phyloP scores from a whole-genome alignment of 2,888 invertebrate species.

The Balanococcus diminutus region DNA sequence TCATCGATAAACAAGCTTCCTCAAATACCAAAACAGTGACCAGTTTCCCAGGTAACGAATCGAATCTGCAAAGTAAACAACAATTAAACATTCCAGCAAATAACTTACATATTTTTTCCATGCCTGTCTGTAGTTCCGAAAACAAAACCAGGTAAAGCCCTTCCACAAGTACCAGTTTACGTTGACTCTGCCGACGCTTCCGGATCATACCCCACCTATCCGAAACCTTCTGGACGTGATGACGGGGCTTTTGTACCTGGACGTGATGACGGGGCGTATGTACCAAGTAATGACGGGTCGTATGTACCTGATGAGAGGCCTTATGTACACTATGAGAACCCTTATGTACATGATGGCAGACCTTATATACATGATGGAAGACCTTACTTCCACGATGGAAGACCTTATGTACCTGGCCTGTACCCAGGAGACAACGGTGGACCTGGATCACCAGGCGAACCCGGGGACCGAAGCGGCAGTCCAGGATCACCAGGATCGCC shows the following conservation, averaged over 20 bases:
- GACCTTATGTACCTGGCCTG: conserved; percentile 32
- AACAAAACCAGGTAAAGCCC: not conserved
- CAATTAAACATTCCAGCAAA: not conserved
- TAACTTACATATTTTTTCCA: not conserved
- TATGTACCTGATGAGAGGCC: too few relatives aligned
- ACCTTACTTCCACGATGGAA: too few relatives aligned
- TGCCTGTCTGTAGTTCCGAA: not conserved
- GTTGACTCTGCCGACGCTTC: not conserved
- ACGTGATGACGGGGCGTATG: too few relatives aligned
- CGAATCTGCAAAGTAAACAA: too few relatives aligned
- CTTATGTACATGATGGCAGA: too few relatives aligned
- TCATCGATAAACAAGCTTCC: not conserved
- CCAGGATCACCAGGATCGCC: conserved; percentile 44
- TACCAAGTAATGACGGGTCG: too few relatives aligned
- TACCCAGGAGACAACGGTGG: conserved; percentile 35
- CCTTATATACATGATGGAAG: too few relatives aligned
- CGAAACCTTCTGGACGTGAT: too few relatives aligned
- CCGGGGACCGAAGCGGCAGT: conserved; percentile 55
- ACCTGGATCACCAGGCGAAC: conserved; percentile 38
- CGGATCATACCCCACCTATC: not conserved
- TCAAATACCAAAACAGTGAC: not conserved
- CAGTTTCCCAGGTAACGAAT: not conserved
- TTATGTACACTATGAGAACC: too few relatives aligned
- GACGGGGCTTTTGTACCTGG: too few relatives aligned
- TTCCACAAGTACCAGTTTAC: conserved; percentile 13